Conservation (phyloP, 2,888 invertebrate genomes). For the Xiphydria camelus region DNA sequence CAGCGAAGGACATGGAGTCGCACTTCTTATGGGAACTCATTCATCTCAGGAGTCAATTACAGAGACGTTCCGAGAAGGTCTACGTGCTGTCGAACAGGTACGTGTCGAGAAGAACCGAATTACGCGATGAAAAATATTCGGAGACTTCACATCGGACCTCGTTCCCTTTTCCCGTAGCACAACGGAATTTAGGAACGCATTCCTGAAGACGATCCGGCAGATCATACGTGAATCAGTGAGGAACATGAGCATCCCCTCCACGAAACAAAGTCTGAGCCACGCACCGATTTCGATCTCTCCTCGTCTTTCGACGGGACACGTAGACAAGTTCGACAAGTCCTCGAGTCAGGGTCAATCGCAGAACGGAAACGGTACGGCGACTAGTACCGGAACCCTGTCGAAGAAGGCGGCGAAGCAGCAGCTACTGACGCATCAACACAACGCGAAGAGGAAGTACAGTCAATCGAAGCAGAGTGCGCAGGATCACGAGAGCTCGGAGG, state of each 20-base stretch:
- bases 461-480: conserved; percentile 64
- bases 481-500: conserved; percentile 80
- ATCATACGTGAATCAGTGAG: conserved; percentile 96
- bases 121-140: too few species aligned
- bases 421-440: conserved; percentile 63
- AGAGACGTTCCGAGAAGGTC: conserved; percentile 92
- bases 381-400: conserved; percentile 76
- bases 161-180: conserved; percentile 67
- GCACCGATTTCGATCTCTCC: conserved; percentile 49
- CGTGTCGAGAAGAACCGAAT: conserved; percentile 15
- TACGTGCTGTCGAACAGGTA: conserved; percentile 95
- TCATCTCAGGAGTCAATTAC: conserved; percentile 90
- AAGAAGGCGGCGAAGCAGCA: conserved; percentile 81
- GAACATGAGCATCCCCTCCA: conserved; percentile 92
- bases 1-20: conserved; percentile 92
- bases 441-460: conserved; percentile 48
- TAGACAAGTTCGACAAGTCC: conserved; percentile 49
- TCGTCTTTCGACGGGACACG: conserved; percentile 51
- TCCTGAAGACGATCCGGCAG: conserved; percentile 94
- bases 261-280: conserved; percentile 60
- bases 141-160: too few species aligned
- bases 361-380: conserved; percentile 34
- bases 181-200: conserved; percentile 94
- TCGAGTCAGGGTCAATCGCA: conserved; percentile 34
- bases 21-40: conserved; percentile 98